phyloP scores from a whole-genome alignment of 2,797 vertebrate genomes.

The Knipowitschia caucasica region DNA sequence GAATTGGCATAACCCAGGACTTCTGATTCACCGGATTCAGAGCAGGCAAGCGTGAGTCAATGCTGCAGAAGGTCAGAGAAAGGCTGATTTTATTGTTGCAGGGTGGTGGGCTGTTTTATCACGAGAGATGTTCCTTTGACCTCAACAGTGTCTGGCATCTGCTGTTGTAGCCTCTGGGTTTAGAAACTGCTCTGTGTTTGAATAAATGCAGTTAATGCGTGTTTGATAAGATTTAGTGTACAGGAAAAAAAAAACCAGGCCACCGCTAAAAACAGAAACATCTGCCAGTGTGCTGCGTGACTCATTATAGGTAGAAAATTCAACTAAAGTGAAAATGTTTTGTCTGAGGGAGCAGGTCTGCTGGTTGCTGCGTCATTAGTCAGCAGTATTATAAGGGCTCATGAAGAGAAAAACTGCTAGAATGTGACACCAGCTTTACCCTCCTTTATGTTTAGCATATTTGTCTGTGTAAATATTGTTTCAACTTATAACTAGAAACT shows the following conservation, averaged over 20 bases:
- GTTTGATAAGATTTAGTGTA: slow-evolving; percentile 25
- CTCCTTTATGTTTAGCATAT: no score
- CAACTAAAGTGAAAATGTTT: slow-evolving; percentile 7
- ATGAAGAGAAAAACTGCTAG: neutral
- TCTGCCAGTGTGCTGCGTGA: slow-evolving; percentile 9
- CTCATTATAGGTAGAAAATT: slow-evolving; percentile 5
- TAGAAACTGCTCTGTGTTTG: slow-evolving; percentile 3
- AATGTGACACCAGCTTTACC: no score
- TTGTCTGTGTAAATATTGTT: no score
- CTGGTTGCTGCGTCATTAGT: neutral
- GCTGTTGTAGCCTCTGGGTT: slow-evolving; percentile 30
- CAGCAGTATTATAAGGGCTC: neutral
- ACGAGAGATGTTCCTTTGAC: slow-evolving; percentile 28
- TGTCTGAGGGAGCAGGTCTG: slow-evolving; percentile 1
- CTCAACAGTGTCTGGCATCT: slow-evolving; percentile 34
- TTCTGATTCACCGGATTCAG: slow-evolving; percentile 19
- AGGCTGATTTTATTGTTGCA: slow-evolving; percentile 24
- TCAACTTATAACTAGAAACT: no score
- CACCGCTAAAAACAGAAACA: slow-evolving; percentile 15
- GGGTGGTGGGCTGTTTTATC: slow-evolving; percentile 19
- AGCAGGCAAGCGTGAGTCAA: slow-evolving; percentile 25
- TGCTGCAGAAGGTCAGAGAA: slow-evolving; percentile 26
- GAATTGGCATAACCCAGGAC: slow-evolving; percentile 45
- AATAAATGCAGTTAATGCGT: slow-evolving; percentile 1
- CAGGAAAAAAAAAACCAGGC: slow-evolving; percentile 18